A percentile compares a stretch with the other conserved stretches of the same genome.
These are phyloP conservation scores for Tangara arthus DNA, from an alignment of 2,797 vertebrate genomes.

Conservation along the genomic window DNA sequence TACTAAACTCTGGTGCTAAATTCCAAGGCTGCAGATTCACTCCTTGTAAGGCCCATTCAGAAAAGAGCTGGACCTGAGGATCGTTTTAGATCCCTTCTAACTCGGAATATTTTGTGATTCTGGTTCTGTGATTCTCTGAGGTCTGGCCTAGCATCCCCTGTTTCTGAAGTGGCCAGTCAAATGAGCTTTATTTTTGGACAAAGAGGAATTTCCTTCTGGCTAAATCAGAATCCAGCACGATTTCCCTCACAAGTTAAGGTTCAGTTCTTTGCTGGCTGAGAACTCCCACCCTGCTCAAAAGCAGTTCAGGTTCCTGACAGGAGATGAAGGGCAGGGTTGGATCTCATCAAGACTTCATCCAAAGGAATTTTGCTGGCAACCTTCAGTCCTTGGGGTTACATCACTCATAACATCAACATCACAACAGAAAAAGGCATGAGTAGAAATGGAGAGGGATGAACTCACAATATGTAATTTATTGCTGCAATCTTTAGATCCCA, in stretches of 20 bases:
- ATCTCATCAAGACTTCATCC: neutral
- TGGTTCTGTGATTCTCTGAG: neutral
- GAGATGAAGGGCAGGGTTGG: neutral
- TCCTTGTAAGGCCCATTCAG: no score
- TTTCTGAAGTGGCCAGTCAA: neutral
- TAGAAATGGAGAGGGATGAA: neutral
- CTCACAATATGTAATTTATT: neutral
- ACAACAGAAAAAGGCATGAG: neutral
- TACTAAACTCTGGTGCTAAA: neutral
- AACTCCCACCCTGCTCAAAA: neutral
- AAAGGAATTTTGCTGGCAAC: neutral
- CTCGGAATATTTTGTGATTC: neutral
- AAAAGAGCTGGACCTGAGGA: no score
- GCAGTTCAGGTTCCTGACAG: neutral
- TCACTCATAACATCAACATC: neutral
- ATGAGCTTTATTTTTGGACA: neutral
- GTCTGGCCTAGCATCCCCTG: neutral
- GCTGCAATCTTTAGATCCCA: slow-evolving; percentile 4
- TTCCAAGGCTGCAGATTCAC: rapidly evolving
- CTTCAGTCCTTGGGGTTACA: neutral
- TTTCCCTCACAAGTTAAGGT: neutral
- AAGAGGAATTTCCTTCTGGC: neutral
- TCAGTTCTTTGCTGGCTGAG: neutral
- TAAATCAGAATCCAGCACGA: neutral
- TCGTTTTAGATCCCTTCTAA: neutral